phyloP scores from a whole-genome alignment of 2,113 vertebrate genomes.

The Marcusenius ussheri region DNA sequence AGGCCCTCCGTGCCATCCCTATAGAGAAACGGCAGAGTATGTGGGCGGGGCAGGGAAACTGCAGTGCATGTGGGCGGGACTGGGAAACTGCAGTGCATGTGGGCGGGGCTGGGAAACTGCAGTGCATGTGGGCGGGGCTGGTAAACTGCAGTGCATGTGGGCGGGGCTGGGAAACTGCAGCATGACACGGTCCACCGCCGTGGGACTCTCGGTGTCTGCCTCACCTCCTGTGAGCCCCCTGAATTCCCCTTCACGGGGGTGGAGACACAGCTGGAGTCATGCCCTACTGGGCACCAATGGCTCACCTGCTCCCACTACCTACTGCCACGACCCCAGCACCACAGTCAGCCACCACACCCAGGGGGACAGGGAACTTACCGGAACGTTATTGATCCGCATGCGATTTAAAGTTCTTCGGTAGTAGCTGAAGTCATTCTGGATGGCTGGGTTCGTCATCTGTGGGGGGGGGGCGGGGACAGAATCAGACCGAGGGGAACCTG shows the following conservation, averaged over 20 bases:
- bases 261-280: background rate
- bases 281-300: background rate
- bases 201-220: background rate
- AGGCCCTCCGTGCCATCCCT: background rate
- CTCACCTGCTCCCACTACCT: background rate
- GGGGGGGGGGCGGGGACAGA: background rate
- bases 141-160: too few species aligned
- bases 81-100: too few species aligned
- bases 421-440: conserved; percentile 99
- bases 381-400: conserved; percentile 84
- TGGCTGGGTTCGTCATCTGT: conserved; percentile 97
- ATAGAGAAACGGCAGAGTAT: background rate
- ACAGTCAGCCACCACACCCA: background rate
- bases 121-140: background rate
- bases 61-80: background rate
- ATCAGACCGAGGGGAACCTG: background rate
- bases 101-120: background rate
- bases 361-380: conserved; percentile 54
- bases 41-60: background rate
- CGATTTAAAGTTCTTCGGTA: conserved; percentile 89
- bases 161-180: background rate
- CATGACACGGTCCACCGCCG: background rate
- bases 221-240: background rate
- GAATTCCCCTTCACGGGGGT: background rate
- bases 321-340: too few species aligned